These are phyloP conservation scores for Pterocles orientalis DNA, from an alignment of 2,113 vertebrate species.

Conservation along the genomic window DNA sequence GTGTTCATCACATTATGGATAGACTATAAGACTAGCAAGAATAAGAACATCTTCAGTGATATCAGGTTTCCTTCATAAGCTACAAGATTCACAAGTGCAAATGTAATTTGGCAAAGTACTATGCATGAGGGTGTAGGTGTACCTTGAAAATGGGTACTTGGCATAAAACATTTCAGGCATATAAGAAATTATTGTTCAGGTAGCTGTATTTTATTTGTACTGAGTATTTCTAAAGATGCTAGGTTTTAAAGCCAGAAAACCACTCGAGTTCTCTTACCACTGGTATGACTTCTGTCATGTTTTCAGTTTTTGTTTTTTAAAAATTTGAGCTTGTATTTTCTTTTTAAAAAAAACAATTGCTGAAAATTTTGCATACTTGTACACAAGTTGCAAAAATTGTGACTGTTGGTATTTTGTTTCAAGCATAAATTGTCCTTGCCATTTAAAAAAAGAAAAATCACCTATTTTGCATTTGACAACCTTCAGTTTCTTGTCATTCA, in stretches of 20 bases:
- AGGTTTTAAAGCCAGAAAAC: not conserved
- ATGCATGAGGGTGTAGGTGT: not conserved
- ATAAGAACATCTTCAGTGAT: not conserved
- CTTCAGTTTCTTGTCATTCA: not conserved
- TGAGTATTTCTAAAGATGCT: not conserved
- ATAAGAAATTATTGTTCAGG: not conserved
- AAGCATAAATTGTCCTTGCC: not conserved
- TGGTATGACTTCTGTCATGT: not conserved
- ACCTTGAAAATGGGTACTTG: not conserved
- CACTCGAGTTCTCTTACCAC: not conserved
- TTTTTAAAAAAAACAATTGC: not conserved
- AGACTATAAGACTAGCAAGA: not conserved
- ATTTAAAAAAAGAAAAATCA: not conserved
- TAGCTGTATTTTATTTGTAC: not conserved
- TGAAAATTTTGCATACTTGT: not conserved
- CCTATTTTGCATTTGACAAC: not conserved
- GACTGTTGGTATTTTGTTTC: not conserved
- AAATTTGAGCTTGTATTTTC: not conserved
- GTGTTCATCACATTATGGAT: not conserved
- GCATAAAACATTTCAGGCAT: not conserved
- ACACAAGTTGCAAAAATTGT: not conserved
- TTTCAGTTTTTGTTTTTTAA: not conserved
- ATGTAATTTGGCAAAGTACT: not conserved
- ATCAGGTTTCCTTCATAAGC: not conserved
- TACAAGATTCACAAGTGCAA: not conserved